phyloP scores from a whole-genome alignment of 2,888 invertebrate genomes.

The Oxystoma pomonae region DNA sequence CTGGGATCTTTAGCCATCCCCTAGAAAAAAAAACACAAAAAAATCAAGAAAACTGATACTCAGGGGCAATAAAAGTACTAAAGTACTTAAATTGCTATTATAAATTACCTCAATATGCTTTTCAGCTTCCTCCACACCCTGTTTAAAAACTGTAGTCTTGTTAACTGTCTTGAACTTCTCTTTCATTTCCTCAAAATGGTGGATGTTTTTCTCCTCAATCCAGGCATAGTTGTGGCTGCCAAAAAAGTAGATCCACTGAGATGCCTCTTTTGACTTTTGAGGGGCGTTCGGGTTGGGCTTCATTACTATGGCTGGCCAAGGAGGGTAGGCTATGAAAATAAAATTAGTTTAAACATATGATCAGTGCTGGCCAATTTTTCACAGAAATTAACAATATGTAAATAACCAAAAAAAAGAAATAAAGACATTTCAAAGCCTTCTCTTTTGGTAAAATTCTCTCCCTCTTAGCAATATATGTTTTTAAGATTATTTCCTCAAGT shows the following conservation, averaged over 20 bases:
- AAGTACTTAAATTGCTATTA: too few relatives aligned
- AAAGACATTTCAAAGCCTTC: too few relatives aligned
- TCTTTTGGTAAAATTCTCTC: too few relatives aligned
- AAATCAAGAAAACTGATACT: too few relatives aligned
- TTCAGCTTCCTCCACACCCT: conserved; percentile 20
- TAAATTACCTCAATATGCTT: conserved; percentile 17
- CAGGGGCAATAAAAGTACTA: too few relatives aligned
- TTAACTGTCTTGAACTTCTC: conserved; percentile 22
- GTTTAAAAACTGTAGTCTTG: conserved; percentile 9
- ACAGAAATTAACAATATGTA: too few relatives aligned
- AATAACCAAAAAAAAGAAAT: too few relatives aligned
- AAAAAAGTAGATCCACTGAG: conserved; percentile 28
- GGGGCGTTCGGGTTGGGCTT: conserved; percentile 21
- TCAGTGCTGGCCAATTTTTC: too few relatives aligned
- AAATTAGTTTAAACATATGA: neutral
- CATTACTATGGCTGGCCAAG: conserved; percentile 31
- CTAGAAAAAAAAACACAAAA: conserved; percentile 11
- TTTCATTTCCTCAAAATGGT: conserved; percentile 24
- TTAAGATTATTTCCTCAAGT: too few relatives aligned
- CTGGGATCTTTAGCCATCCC: conserved; percentile 19
- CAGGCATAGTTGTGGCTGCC: conserved; percentile 30
- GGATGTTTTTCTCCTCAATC: conserved; percentile 26
- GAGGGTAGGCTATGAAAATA: conserved; percentile 20
- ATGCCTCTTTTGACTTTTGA: conserved; percentile 9
- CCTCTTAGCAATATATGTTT: too few relatives aligned